These are phyloP conservation scores for Apotomis turbidana DNA, from an alignment of 2,888 invertebrate species.

Conservation along the genomic window DNA sequence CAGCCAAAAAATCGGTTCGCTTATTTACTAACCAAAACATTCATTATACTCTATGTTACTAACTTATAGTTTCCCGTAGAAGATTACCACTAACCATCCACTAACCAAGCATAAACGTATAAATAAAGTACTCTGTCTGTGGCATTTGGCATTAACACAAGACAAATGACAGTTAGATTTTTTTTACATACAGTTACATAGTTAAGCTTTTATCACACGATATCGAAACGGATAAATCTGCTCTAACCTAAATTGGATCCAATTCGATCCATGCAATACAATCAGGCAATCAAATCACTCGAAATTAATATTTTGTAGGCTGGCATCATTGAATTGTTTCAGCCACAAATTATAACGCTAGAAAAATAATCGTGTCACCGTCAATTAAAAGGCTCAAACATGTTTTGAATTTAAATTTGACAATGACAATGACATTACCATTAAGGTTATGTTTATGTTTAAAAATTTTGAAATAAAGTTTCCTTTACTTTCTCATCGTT, in stretches of 20 bases:
- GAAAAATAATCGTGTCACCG: background rate
- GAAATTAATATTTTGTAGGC: background rate
- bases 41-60: too few species aligned
- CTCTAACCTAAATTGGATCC: background rate
- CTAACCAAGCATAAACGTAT: background rate
- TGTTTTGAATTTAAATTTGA: background rate
- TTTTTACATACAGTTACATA: background rate
- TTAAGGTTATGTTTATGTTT: constrained; percentile 36
- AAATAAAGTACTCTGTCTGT: background rate
- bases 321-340: background rate
- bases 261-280: background rate
- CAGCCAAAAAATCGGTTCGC: background rate
- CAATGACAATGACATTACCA: background rate
- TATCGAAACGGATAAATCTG: too few species aligned
- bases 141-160: background rate
- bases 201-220: background rate
- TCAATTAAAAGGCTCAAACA: too few species aligned
- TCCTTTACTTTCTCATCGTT: background rate
- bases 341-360: background rate
- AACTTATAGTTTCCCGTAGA: background rate
- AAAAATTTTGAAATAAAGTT: background rate
- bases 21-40: background rate
- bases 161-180: background rate
- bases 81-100: too few species aligned
- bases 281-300: too few species aligned